Percentiles rank a stretch among this genome's conserved stretches.
Evolutionary conservation across 2,113 vertebrate species (phyloP).

Genomic region (Gila orcuttii): DNA sequence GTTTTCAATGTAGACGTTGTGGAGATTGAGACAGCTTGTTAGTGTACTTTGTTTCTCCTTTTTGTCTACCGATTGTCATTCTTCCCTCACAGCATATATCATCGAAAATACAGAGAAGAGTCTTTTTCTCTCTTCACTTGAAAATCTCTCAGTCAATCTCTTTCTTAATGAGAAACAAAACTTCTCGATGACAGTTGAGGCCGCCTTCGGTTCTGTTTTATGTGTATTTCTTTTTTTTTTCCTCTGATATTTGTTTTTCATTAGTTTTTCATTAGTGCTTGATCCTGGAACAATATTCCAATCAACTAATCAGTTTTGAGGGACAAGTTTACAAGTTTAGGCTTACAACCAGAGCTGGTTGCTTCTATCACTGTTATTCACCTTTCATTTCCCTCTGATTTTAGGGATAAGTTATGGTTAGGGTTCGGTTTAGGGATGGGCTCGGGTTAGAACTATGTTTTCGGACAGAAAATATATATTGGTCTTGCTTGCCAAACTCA

Average conservation of each 20-base stretch:
- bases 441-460: no score
- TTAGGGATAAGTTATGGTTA: no score
- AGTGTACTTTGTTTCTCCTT: background rate
- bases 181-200: background rate
- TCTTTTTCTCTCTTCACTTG: background rate
- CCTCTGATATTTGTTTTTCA: background rate
- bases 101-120: background rate
- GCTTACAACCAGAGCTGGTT: no score
- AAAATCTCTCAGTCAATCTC: background rate
- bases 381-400: no score
- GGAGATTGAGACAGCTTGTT: constrained; percentile 19
- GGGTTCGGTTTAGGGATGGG: no score
- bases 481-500: no score
- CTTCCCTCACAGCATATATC: background rate
- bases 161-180: background rate
- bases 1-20: background rate
- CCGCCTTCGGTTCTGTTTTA: no score
- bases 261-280: background rate
- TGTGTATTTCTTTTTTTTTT: background rate
- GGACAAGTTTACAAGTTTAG: no score
- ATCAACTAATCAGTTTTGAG: no score
- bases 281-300: no score
- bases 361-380: no score
- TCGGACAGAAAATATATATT: no score
- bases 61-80: background rate